Conservation (phyloP, 2,888 invertebrate genomes). For the Dendrolimus pini region DNA sequence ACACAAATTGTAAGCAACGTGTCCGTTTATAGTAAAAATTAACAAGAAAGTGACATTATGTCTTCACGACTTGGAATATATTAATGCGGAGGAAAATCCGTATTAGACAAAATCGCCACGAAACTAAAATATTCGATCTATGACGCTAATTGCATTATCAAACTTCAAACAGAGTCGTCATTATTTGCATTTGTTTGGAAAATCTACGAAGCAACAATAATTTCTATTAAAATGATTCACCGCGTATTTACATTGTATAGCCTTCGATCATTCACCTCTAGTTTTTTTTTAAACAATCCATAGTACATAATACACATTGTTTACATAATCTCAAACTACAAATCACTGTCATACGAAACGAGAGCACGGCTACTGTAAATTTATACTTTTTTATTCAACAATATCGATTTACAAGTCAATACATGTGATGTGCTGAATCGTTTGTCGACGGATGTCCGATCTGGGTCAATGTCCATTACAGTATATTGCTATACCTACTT, state of each 20-base stretch:
- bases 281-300: neutral
- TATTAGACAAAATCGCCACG: too few species aligned
- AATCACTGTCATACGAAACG: constrained; percentile 17
- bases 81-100: too few species aligned
- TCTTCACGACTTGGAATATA: too few species aligned
- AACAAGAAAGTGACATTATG: too few species aligned
- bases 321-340: constrained; percentile 8
- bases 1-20: too few species aligned
- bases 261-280: neutral
- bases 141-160: too few species aligned
- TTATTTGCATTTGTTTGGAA: neutral
- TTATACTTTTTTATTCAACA: constrained; percentile 44
- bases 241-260: neutral
- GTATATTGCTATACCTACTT: constrained; percentile 10
- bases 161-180: too few species aligned
- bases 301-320: constrained; percentile 1
- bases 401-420: constrained; percentile 55
- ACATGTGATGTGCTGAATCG: constrained; percentile 49
- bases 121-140: too few species aligned
- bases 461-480: constrained; percentile 56
- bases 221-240: neutral
- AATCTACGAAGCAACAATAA: neutral
- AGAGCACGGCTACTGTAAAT: constrained; percentile 15
- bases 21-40: too few species aligned
- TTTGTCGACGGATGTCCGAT: constrained; percentile 45